Evolutionary conservation across 2,888 invertebrate genomes (phyloP).

Genomic region (Helobdella robusta): DNA sequence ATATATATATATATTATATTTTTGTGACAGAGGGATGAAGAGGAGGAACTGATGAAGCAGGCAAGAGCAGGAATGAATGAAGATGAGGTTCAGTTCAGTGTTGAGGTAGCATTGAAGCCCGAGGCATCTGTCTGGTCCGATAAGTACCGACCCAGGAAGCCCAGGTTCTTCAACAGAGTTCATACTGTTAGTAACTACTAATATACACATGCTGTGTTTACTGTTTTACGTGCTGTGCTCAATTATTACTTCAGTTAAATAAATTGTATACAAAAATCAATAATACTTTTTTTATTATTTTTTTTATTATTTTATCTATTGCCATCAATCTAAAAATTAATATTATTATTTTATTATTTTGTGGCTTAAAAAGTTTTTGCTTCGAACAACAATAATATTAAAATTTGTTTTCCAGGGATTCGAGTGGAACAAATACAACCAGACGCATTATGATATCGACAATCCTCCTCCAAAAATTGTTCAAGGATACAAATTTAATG

Average conservation of each 20-base stretch:
- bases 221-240: too few species aligned
- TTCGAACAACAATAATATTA: too few species aligned
- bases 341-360: not conserved
- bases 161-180: slow-evolving; percentile 83
- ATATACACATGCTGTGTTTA: too few species aligned
- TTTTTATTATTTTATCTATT: not conserved
- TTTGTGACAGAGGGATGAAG: slow-evolving; percentile 50
- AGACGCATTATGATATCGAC: slow-evolving; percentile 99
- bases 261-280: too few species aligned
- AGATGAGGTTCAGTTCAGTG: slow-evolving; percentile 83
- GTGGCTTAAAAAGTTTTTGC: not conserved
- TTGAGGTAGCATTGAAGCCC: slow-evolving; percentile 70
- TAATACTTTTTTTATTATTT: too few species aligned
- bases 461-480: slow-evolving; percentile 99
- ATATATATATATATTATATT: not conserved
- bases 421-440: slow-evolving; percentile 99
- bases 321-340: not conserved
- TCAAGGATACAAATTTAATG: slow-evolving; percentile 97
- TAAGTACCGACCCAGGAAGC: slow-evolving; percentile 92
- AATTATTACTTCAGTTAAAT: too few species aligned
- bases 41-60: slow-evolving; percentile 66
- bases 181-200: slow-evolving; percentile 52
- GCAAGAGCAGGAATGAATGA: slow-evolving; percentile 64
- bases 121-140: slow-evolving; percentile 91
- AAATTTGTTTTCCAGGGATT: slow-evolving; percentile 73